These are phyloP conservation scores for Dynastes tityus DNA, from an alignment of 2,888 invertebrate species.

Conservation along the genomic window DNA sequence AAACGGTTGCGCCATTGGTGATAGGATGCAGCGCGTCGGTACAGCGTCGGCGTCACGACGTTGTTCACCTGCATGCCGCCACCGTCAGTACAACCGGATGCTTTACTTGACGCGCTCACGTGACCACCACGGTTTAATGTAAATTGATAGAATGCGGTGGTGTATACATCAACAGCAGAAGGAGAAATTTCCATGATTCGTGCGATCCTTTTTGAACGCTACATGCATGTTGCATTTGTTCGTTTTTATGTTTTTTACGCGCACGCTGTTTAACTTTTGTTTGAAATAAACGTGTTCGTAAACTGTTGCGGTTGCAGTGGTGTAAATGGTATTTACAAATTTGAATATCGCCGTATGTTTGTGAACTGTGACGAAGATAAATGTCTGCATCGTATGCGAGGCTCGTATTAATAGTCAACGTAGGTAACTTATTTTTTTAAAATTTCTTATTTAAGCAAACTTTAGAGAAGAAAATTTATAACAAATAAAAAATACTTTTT, in stretches of 20 bases:
- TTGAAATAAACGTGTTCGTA: neutral
- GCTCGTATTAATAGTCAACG: neutral
- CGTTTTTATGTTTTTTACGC: neutral
- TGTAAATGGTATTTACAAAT: neutral
- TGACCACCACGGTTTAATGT: conserved; percentile 31
- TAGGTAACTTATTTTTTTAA: no score
- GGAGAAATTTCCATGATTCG: neutral
- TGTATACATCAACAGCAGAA: neutral
- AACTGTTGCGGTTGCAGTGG: neutral
- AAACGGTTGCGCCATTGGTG: conserved; percentile 47
- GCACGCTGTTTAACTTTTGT: neutral
- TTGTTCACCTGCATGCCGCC: conserved; percentile 51
- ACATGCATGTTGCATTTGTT: neutral
- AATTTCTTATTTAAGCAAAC: no score
- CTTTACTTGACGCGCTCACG: conserved; percentile 46
- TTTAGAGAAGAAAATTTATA: no score
- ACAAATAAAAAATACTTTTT: no score
- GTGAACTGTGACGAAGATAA: conserved; percentile 7
- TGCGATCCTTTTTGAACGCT: neutral
- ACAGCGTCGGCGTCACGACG: conserved; percentile 51
- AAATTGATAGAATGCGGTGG: conserved; percentile 37
- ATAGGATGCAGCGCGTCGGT: conserved; percentile 50
- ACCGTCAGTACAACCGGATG: conserved; percentile 51
- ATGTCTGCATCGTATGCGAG: neutral
- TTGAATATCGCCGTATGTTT: conserved; percentile 11